These are phyloP conservation scores for Trachymyrmex cornetzi DNA, from an alignment of 1,140 invertebrate species.

Conservation along the genomic window DNA sequence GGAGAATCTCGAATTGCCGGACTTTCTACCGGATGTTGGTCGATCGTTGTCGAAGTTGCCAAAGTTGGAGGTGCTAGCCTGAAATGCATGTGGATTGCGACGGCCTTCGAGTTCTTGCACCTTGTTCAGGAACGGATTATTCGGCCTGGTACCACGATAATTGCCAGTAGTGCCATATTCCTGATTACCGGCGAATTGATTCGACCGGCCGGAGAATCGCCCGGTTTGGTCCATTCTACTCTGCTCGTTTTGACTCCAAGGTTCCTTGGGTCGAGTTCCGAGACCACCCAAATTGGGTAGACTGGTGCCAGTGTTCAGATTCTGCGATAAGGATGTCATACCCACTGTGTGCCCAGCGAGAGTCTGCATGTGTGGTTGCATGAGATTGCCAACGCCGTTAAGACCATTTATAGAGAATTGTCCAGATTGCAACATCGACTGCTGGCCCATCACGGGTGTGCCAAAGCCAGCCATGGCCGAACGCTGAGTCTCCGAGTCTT, in stretches of 20 bases:
- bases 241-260: constrained; percentile 77
- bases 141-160: constrained; percentile 72
- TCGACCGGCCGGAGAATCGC: constrained; percentile 76
- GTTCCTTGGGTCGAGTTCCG: constrained; percentile 63
- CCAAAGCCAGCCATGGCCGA: constrained; percentile 57
- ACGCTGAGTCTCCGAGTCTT: constrained; percentile 75
- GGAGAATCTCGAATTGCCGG: constrained; percentile 71
- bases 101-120: constrained; percentile 88
- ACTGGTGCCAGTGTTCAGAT: constrained; percentile 25
- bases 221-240: constrained; percentile 70
- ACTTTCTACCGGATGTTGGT: constrained; percentile 68
- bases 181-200: constrained; percentile 74
- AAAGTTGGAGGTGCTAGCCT: constrained; percentile 74
- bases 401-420: constrained; percentile 83
- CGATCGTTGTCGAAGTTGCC: constrained; percentile 71
- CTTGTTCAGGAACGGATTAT: constrained; percentile 79
- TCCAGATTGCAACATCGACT: constrained; percentile 72
- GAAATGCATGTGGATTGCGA: constrained; percentile 88
- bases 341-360: constrained; percentile 71
- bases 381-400: constrained; percentile 79
- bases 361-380: constrained; percentile 75
- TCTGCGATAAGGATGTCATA: constrained; percentile 64
- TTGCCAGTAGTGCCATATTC: constrained; percentile 69
- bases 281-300: constrained; percentile 59
- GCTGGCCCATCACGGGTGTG: constrained; percentile 64